Percentiles rank a stretch among this genome's conserved stretches.
Evolutionary conservation across 2,113 vertebrate genomes (phyloP).

Genomic region (Pseudorasbora parva): DNA sequence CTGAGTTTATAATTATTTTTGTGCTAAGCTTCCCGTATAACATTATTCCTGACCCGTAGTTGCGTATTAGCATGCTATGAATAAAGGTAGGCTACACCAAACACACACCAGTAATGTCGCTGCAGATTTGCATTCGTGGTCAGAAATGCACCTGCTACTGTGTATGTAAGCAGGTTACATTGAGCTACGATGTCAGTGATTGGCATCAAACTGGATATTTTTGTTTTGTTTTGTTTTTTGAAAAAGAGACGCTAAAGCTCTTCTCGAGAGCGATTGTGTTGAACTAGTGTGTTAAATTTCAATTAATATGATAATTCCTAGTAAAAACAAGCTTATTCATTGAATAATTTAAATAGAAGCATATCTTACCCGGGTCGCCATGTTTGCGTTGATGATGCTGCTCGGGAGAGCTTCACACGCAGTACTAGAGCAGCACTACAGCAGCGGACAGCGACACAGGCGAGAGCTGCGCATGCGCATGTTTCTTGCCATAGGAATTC

Average conservation of each 20-base stretch:
- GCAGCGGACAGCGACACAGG: slow-evolving; percentile 51
- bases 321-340: not conserved
- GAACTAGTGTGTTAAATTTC: not conserved
- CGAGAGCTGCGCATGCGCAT: slow-evolving; percentile 29
- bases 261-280: not conserved
- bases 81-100: not conserved
- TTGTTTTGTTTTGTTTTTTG: not conserved
- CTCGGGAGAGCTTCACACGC: slow-evolving; percentile 30
- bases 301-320: not conserved
- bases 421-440: slow-evolving; percentile 48
- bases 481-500: not conserved
- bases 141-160: not conserved
- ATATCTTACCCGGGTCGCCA: slow-evolving; percentile 77
- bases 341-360: not conserved
- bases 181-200: not conserved
- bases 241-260: not conserved
- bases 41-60: not conserved
- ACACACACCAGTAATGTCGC: not conserved
- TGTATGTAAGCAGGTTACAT: not conserved
- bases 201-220: not conserved
- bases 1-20: not conserved
- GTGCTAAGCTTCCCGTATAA: not conserved
- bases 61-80: not conserved
- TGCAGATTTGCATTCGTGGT: not conserved
- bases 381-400: slow-evolving; percentile 67